A percentile compares a stretch with the other conserved stretches of the same genome.
phyloP scores from a whole-genome alignment of 2,113 vertebrate genomes.

The Sisor rabdophorus region DNA sequence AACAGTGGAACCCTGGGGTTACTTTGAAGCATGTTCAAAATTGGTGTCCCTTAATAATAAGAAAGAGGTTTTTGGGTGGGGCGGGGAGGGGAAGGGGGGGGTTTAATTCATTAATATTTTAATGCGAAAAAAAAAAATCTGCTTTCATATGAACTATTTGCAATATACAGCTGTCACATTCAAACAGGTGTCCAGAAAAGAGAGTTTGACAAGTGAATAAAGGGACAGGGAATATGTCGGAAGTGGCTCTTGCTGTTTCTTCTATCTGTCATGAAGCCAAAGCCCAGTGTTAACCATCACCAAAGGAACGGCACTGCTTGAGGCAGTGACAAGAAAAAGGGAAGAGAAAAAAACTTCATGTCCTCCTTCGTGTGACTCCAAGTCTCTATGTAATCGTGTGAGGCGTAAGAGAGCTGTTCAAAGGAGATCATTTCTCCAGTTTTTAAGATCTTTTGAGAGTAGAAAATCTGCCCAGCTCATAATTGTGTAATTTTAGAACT shows the following conservation, averaged over 20 bases:
- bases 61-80: slow-evolving; percentile 57
- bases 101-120: slow-evolving; percentile 92
- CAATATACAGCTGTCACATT: slow-evolving; percentile 88
- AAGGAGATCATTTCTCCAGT: slow-evolving; percentile 66
- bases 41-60: slow-evolving; percentile 85
- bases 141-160: slow-evolving; percentile 87
- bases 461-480: slow-evolving; percentile 64
- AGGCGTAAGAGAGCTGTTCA: slow-evolving; percentile 63
- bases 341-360: slow-evolving; percentile 51
- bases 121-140: slow-evolving; percentile 85
- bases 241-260: slow-evolving; percentile 68
- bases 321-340: slow-evolving; percentile 44
- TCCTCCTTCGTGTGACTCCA: slow-evolving; percentile 64
- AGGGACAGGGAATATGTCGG: slow-evolving; percentile 72
- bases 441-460: slow-evolving; percentile 58
- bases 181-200: slow-evolving; percentile 81
- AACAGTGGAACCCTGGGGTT: slow-evolving; percentile 88
- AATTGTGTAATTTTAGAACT: slow-evolving; percentile 64
- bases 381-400: slow-evolving; percentile 62
- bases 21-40: slow-evolving; percentile 94
- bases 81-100: slow-evolving; percentile 70
- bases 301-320: slow-evolving; percentile 58
- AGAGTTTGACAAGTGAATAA: slow-evolving; percentile 72
- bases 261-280: slow-evolving; percentile 81
- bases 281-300: slow-evolving; percentile 59